Conservation (phyloP, 2,888 invertebrate genomes). For the Conomelus anceps region DNA sequence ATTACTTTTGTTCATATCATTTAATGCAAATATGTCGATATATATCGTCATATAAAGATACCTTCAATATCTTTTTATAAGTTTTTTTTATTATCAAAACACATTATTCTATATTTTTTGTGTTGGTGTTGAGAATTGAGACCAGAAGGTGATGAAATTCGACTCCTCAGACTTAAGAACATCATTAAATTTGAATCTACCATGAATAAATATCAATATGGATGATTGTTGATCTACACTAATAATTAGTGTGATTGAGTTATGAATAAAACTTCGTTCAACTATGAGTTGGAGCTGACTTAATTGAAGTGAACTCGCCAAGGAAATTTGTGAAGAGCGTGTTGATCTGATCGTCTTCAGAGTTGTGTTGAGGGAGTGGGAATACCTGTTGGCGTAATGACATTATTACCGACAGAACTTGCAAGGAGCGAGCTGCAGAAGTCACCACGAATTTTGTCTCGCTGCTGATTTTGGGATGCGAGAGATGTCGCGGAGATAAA, state of each 20-base stretch:
- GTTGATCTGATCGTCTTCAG: not conserved
- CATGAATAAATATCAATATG: too few relatives aligned
- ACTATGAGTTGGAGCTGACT: not conserved
- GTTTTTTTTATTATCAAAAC: too few relatives aligned
- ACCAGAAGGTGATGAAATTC: too few relatives aligned
- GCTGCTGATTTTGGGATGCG: not conserved
- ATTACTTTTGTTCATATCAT: too few relatives aligned
- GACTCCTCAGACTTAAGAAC: too few relatives aligned
- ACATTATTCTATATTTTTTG: too few relatives aligned
- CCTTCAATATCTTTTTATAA: too few relatives aligned
- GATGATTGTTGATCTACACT: not conserved
- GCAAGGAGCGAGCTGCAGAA: not conserved
- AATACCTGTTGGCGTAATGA: not conserved
- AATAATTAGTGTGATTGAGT: not conserved
- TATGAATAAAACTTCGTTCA: not conserved
- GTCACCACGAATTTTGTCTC: not conserved
- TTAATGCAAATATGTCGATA: too few relatives aligned
- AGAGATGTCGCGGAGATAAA: not conserved
- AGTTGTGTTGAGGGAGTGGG: not conserved
- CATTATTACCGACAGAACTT: not conserved
- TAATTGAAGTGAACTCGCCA: not conserved
- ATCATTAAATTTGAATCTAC: too few relatives aligned
- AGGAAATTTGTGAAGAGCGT: not conserved
- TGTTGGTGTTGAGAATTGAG: too few relatives aligned
- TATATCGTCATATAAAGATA: too few relatives aligned